Conservation (phyloP, 2,797 vertebrate genomes). For the Micrastur ruficollis region DNA sequence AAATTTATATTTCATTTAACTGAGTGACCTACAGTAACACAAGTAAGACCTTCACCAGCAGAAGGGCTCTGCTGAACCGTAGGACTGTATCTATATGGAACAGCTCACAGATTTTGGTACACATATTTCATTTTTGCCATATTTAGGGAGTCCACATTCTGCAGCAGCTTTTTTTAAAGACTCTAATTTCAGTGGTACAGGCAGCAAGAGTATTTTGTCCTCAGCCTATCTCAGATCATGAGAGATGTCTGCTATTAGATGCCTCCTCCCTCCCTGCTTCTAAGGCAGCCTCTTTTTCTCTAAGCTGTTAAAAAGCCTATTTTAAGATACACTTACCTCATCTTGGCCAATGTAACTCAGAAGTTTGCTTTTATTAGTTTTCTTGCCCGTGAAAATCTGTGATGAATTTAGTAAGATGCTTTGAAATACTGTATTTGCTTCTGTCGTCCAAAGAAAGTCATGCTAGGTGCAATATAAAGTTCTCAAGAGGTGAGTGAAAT, state of each 20-base stretch:
- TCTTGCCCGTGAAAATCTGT: background rate
- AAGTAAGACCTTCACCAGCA: background rate
- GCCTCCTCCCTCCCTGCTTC: background rate
- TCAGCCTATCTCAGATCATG: background rate
- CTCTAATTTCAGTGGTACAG: background rate
- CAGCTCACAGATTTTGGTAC: background rate
- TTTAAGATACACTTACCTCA: background rate
- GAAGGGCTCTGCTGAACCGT: background rate
- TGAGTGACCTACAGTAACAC: background rate
- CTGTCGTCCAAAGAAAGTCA: background rate
- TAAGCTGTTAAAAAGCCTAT: background rate
- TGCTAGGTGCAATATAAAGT: background rate
- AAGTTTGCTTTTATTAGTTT: background rate
- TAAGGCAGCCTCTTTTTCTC: background rate
- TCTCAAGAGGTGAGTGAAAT: background rate
- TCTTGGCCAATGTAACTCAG: background rate
- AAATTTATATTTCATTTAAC: conserved; percentile 53
- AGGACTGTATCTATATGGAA: background rate
- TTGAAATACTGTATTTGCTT: background rate
- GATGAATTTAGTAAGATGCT: background rate
- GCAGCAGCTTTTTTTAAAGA: background rate
- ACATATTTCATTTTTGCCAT: background rate
- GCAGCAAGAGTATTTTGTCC: background rate
- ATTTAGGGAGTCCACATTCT: background rate
- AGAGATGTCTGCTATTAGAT: background rate